Percentiles rank a stretch among this genome's conserved stretches.
These are phyloP conservation scores for Channa argus DNA, from an alignment of 2,113 vertebrate species.

Conservation along the genomic window DNA sequence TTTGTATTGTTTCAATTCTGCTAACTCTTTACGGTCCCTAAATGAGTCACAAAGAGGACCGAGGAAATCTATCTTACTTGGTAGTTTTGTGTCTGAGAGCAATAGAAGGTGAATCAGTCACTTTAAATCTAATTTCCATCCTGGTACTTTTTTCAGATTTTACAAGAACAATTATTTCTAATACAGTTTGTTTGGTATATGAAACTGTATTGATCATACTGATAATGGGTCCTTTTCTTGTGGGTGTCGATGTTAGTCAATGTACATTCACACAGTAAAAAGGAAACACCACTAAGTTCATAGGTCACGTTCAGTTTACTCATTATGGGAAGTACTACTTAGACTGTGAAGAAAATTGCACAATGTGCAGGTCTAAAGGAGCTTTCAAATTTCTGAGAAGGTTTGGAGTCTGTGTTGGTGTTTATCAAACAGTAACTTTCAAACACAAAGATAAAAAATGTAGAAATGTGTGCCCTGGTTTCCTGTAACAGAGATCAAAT, in stretches of 20 bases:
- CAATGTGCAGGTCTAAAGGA: neutral
- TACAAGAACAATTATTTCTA: neutral
- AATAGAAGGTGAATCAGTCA: neutral
- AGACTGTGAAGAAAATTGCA: neutral
- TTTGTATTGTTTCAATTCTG: slow-evolving; percentile 10
- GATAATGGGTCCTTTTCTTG: neutral
- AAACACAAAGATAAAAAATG: neutral
- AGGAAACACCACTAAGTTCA: neutral
- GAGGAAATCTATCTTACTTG: neutral
- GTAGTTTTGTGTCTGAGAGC: neutral
- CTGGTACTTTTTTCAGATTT: no score
- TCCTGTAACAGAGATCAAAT: neutral
- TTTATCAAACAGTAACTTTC: neutral
- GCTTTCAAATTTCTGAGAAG: no score
- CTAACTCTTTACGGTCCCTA: neutral
- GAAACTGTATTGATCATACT: slow-evolving; percentile 1
- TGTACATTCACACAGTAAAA: slow-evolving; percentile 1
- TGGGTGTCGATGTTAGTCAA: neutral
- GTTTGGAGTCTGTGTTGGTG: neutral
- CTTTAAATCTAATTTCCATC: neutral
- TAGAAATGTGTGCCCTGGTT: neutral
- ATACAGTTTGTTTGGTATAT: neutral
- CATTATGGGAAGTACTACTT: neutral
- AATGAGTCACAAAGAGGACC: neutral
- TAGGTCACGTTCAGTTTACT: neutral